A percentile compares a stretch with the other conserved stretches of the same genome.
Evolutionary conservation across 2,888 invertebrate genomes (phyloP).

Genomic region (Noctua pronuba): DNA sequence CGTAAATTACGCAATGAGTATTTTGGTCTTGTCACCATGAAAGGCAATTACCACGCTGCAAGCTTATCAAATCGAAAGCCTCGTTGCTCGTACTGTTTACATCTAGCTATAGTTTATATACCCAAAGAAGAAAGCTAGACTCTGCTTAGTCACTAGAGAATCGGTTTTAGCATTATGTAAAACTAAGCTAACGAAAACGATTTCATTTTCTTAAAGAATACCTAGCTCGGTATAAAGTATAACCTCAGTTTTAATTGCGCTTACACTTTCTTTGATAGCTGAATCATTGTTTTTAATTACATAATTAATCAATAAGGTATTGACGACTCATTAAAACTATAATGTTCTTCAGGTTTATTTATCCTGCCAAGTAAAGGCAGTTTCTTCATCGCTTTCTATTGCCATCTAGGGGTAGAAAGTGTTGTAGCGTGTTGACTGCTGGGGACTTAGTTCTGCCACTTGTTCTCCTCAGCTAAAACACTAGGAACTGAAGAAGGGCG

Average conservation of each 20-base stretch:
- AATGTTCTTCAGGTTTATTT: neutral
- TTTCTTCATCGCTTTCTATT: neutral
- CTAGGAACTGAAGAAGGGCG: neutral
- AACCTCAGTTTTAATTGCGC: neutral
- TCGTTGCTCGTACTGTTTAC: neutral
- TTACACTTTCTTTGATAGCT: neutral
- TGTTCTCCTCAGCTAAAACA: neutral
- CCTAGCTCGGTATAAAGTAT: neutral
- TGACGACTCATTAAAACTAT: neutral
- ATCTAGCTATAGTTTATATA: slow-evolving; percentile 6
- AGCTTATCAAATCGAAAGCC: slow-evolving; percentile 14
- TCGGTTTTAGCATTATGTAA: slow-evolving; percentile 24
- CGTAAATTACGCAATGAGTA: neutral
- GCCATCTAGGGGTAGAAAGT: too few relatives aligned
- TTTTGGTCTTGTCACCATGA: neutral
- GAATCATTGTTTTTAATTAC: neutral
- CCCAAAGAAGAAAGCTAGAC: slow-evolving; percentile 24
- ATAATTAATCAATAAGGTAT: neutral
- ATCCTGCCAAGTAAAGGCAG: neutral
- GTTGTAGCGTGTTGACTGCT: neutral
- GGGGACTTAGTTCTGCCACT: neutral
- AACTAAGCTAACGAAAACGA: slow-evolving; percentile 20
- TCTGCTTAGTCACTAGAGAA: slow-evolving; percentile 33
- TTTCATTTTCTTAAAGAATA: slow-evolving; percentile 23
- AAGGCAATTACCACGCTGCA: neutral